Evolutionary conservation across 1,140 invertebrate genomes (phyloP).

Genomic region (Ceratosolen fusciceps): DNA sequence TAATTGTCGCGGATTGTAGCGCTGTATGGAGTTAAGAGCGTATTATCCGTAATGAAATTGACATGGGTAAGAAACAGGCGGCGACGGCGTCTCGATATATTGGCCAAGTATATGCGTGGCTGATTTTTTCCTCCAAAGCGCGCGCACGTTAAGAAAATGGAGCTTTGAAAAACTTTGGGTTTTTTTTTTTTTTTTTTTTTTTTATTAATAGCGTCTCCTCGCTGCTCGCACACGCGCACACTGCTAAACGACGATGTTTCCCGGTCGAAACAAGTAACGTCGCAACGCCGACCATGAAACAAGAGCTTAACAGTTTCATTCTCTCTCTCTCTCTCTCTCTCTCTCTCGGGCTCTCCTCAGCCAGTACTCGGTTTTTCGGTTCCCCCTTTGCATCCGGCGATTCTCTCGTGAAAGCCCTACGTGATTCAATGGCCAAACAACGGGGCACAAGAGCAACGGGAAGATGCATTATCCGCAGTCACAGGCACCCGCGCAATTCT

Average conservation of each 20-base stretch:
- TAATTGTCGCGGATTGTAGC: no score
- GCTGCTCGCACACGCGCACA: neutral
- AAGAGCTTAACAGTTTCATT: conserved; percentile 30
- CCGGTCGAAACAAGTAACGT: neutral
- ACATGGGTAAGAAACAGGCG: no score
- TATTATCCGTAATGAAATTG: neutral
- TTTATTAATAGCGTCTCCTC: neutral
- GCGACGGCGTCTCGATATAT: neutral
- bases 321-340: neutral
- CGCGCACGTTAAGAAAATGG: neutral
- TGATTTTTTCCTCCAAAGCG: neutral
- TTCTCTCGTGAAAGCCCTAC: conserved; percentile 36
- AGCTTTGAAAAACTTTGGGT: neutral
- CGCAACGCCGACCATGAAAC: conserved; percentile 21
- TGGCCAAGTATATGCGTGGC: no score
- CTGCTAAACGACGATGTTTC: conserved; percentile 13
- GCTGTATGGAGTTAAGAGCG: no score
- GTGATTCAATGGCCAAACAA: conserved; percentile 36
- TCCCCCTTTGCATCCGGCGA: conserved; percentile 18
- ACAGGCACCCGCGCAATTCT: neutral
- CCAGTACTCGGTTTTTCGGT: neutral
- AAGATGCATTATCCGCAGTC: conserved; percentile 33
- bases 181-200: no score
- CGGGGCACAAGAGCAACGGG: neutral
- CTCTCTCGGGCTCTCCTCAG: neutral